Percentiles rank a stretch among this genome's conserved stretches.
Evolutionary conservation across 2,888 invertebrate species (phyloP).

Genomic region (Cerastis rubricosa): DNA sequence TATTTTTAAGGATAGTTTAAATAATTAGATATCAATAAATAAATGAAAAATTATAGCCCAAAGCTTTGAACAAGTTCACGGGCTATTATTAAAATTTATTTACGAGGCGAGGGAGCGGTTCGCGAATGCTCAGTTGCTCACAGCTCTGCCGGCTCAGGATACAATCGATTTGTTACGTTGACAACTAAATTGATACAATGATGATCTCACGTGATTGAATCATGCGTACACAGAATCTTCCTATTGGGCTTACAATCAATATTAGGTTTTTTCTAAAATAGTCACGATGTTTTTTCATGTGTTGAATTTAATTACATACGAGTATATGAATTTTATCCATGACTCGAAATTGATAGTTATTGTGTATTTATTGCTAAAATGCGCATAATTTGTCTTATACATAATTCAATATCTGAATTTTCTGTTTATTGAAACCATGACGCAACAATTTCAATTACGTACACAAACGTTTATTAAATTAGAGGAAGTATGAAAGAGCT

Average conservation of each 20-base stretch:
- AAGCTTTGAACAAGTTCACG: slow-evolving; percentile 67
- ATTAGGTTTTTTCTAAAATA: slow-evolving; percentile 11
- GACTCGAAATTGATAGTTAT: background rate
- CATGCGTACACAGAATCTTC: slow-evolving; percentile 39
- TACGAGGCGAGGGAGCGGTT: slow-evolving; percentile 69
- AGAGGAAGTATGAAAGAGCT: slow-evolving; percentile 32
- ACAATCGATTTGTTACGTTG: slow-evolving; percentile 65
- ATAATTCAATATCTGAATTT: background rate
- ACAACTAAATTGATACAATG: slow-evolving; percentile 68
- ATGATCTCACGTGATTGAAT: slow-evolving; percentile 57
- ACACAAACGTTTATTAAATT: slow-evolving; percentile 22
- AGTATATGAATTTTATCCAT: background rate
- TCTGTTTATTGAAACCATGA: background rate
- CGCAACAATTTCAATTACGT: background rate
- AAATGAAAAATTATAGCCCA: slow-evolving; percentile 77
- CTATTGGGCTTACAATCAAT: slow-evolving; percentile 26
- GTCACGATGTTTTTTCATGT: slow-evolving; percentile 5
- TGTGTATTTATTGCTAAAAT: background rate
- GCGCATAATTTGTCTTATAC: too few species aligned
- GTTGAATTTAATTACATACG: slow-evolving; percentile 30
- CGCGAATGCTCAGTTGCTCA: slow-evolving; percentile 64
- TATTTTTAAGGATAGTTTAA: slow-evolving; percentile 85
- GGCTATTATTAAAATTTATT: slow-evolving; percentile 74
- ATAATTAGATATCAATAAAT: slow-evolving; percentile 79
- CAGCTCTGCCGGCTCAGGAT: slow-evolving; percentile 60